Percentiles rank a stretch among this genome's conserved stretches.
Conservation (phyloP, 2,888 invertebrate genomes). For the Acanthosepion pharaonis region DNA sequence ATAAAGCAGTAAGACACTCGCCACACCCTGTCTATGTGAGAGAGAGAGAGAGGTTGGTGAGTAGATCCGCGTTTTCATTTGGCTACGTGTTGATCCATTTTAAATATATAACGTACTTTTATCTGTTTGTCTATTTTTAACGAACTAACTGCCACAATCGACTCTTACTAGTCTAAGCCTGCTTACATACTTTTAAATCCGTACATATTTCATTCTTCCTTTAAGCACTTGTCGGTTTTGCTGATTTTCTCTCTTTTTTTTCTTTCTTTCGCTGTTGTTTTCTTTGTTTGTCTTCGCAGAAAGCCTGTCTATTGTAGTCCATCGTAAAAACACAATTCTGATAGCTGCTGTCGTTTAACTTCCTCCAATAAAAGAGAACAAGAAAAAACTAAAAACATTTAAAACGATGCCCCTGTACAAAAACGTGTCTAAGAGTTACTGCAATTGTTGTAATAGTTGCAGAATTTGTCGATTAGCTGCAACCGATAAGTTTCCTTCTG, state of each 20-base stretch:
- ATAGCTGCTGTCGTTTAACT: neutral
- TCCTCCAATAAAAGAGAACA: neutral
- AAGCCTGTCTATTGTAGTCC: neutral
- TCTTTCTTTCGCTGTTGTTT: neutral
- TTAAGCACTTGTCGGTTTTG: no score
- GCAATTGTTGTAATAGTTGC: neutral
- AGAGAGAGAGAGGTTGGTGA: no score
- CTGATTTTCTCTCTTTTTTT: neutral
- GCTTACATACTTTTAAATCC: neutral
- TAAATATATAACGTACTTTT: no score
- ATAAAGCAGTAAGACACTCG: no score
- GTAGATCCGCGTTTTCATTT: no score
- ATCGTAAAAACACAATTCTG: neutral
- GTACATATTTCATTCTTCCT: neutral
- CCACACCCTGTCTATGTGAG: no score
- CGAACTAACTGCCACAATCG: no score
- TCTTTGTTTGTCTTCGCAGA: neutral
- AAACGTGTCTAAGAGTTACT: neutral
- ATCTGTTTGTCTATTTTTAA: no score
- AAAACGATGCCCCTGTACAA: neutral
- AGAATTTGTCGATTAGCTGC: neutral
- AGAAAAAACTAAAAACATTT: neutral
- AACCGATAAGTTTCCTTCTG: neutral
- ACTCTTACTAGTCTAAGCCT: no score
- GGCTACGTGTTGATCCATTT: no score